These are phyloP conservation scores for Notarius lentiginosus DNA, from an alignment of 2,113 vertebrate species.

Conservation along the genomic window DNA sequence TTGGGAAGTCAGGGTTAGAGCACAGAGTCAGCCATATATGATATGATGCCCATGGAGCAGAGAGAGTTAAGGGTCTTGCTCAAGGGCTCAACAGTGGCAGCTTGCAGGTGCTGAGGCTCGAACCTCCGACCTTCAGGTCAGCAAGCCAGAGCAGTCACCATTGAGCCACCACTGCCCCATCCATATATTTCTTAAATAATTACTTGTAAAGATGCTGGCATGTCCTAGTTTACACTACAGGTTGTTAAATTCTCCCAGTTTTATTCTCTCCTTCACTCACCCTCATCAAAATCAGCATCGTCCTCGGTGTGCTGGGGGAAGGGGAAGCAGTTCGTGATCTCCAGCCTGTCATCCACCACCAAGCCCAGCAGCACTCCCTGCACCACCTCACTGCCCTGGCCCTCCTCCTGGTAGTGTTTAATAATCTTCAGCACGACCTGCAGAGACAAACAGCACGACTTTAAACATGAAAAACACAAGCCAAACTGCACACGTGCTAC, in stretches of 20 bases:
- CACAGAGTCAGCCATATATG: too few relatives aligned
- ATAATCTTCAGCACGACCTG: slow-evolving; percentile 99
- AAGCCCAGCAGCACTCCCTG: slow-evolving; percentile 95
- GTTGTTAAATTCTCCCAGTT: too few relatives aligned
- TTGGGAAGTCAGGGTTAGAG: too few relatives aligned
- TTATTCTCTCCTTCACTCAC: slow-evolving; percentile 60
- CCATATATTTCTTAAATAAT: neutral
- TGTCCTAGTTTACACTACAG: neutral
- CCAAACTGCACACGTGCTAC: neutral
- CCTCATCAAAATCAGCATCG: slow-evolving; percentile 97
- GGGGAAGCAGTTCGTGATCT: slow-evolving; percentile 98
- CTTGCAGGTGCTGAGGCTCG: too few relatives aligned
- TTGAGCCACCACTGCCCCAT: too few relatives aligned
- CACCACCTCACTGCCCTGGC: slow-evolving; percentile 95
- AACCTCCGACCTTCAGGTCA: too few relatives aligned
- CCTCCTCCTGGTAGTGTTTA: slow-evolving; percentile 98
- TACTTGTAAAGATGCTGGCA: neutral
- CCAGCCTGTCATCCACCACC: slow-evolving; percentile 94
- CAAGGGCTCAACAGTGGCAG: too few relatives aligned
- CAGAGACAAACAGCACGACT: neutral
- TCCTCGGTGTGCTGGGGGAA: slow-evolving; percentile 98
- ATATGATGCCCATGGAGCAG: too few relatives aligned
- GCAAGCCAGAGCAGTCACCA: too few relatives aligned
- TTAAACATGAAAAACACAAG: neutral
- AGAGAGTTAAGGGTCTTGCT: too few relatives aligned